Conservation (phyloP, 2,888 invertebrate genomes). For the Yponomeuta cagnagella region DNA sequence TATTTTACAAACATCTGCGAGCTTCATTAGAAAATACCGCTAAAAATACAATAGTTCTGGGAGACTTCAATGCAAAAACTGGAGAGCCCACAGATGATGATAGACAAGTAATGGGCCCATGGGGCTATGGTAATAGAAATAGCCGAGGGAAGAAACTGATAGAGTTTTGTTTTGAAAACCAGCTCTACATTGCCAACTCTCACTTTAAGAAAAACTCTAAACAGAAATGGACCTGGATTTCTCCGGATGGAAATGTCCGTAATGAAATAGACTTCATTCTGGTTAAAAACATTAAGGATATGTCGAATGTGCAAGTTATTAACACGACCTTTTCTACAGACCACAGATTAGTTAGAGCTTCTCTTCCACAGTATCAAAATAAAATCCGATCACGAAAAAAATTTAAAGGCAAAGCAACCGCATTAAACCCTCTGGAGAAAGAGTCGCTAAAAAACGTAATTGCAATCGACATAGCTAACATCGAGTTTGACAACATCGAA, state of each 20-base stretch:
- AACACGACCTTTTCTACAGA: not conserved
- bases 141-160: not conserved
- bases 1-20: no score
- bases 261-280: slow-evolving; percentile 8
- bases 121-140: slow-evolving; percentile 6
- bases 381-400: not conserved
- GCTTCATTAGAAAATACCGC: no score
- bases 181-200: not conserved
- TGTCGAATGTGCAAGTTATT: not conserved
- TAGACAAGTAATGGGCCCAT: not conserved
- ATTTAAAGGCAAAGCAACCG: not conserved
- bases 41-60: no score
- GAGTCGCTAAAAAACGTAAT: no score
- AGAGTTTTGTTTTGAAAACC: slow-evolving; percentile 7
- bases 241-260: no score
- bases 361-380: not conserved
- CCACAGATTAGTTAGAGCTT: slow-evolving; percentile 4
- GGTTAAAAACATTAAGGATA: not conserved
- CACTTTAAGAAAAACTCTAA: slow-evolving; percentile 5
- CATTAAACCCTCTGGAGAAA: no score
- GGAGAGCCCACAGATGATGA: not conserved
- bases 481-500: no score
- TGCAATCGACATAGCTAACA: no score
- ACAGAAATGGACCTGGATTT: not conserved
- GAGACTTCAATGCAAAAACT: not conserved